Base-by-base conservation (phyloP, 1,140 invertebrate species). In the Drosophila repletoides region DNA sequence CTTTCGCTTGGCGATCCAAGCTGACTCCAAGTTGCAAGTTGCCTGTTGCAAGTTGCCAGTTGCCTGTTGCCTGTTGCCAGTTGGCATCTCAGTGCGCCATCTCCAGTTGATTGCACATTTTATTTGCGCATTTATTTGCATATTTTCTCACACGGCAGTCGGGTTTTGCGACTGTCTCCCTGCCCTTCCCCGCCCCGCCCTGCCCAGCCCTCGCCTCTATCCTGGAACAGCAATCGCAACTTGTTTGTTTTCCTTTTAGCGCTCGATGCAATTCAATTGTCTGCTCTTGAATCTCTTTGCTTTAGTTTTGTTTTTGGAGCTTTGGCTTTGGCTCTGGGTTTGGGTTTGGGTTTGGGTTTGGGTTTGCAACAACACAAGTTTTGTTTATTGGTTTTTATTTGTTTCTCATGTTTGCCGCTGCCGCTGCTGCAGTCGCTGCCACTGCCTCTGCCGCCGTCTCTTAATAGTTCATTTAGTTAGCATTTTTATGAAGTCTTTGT, bases 111-210 rank as follows among this genome's bases (percentile, higher is more conserved):
- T 86, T 86, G 80, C 80, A 80, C 80, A 86, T 86, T 86, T 86
- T 86, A 86, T 86, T 86, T 86, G 80, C 81, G 79, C 80, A 86
- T 86, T 86, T 86, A 86, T 86, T 86, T 86, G 80, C 80, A 86
- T 86, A 84, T 83, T 84, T 83, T 84, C 79, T 84, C 79, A 83
- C 80, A 86, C 79, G 72, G 66, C 77, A 56, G 38, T 15, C 22
- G 36, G 36, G 12, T 26, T 28, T 24, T 26, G 15, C 21, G 51
- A 21, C 55, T 12, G 14, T 55, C 43, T 45, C 28, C 26, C 17
- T 15, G 26, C 9, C 28, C 45, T 28, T 41, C 21, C 17, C 14
- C 36, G 19, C 6, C 36, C 24, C 10, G 53, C 38, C 26, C 34
- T 29, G 14, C 31, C 21, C 38, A 41, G 17, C 14, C 17, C 14